phyloP scores from a whole-genome alignment of 2,888 invertebrate genomes.

The Heteromyza rotundicornis region DNA sequence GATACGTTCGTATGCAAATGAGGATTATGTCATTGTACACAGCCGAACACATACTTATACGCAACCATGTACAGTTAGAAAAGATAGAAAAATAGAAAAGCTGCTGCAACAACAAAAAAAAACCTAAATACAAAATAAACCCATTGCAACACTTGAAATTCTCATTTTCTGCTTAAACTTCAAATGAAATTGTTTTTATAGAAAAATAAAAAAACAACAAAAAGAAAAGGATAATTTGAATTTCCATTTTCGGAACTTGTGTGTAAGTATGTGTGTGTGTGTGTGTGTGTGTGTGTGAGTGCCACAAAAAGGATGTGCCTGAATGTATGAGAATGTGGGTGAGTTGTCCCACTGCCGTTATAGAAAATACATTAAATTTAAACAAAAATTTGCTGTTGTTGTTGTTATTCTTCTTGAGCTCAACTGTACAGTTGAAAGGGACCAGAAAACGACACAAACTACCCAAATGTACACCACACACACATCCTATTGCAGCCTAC shows the following conservation, averaged over 20 bases:
- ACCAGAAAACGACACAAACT: conserved; percentile 12
- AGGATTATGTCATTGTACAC: conserved; percentile 54
- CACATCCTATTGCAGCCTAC: conserved; percentile 12
- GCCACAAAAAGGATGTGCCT: background rate
- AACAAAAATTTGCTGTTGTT: conserved; percentile 45
- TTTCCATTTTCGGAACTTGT: conserved; percentile 28
- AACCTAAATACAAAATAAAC: conserved; percentile 25
- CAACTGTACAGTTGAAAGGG: conserved; percentile 35
- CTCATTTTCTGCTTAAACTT: conserved; percentile 49
- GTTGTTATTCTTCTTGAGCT: conserved; percentile 44
- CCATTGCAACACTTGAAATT: conserved; percentile 52
- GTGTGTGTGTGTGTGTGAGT: conserved; percentile 5
- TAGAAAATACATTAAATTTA: conserved; percentile 59
- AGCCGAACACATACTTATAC: background rate
- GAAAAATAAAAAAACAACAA: no score
- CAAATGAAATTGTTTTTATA: conserved; percentile 47
- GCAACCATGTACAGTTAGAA: background rate
- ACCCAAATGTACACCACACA: conserved; percentile 17
- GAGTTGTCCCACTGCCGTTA: conserved; percentile 38
- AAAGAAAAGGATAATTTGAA: conserved; percentile 37
- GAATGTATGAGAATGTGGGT: conserved; percentile 23
- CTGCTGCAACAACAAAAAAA: conserved; percentile 7
- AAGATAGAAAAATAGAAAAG: conserved; percentile 1
- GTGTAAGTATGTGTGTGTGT: conserved; percentile 10
- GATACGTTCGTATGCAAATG: conserved; percentile 56